Conservation (phyloP, 2,888 invertebrate genomes). For the Elysia crispata region DNA sequence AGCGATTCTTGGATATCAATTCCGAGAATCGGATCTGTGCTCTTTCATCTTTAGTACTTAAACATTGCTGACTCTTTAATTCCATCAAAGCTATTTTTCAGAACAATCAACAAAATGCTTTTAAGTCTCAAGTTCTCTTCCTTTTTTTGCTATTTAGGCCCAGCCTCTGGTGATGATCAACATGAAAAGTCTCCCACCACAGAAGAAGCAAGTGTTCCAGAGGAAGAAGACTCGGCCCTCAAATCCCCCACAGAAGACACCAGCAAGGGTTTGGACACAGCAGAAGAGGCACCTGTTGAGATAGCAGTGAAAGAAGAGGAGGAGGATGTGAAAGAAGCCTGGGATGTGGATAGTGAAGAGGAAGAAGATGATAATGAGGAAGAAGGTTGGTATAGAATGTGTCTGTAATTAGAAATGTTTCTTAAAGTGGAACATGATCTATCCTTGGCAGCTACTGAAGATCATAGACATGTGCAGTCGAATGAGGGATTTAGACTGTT, state of each 20-base stretch:
- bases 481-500: no score
- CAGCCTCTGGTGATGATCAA: conserved; percentile 19
- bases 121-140: background rate
- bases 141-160: conserved; percentile 1
- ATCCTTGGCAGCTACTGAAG: no score
- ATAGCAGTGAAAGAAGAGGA: conserved; percentile 33
- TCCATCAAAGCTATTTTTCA: no score
- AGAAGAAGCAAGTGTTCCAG: conserved; percentile 55
- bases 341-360: conserved; percentile 77
- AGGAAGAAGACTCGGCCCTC: conserved; percentile 37
- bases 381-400: conserved; percentile 77
- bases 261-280: background rate
- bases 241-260: conserved; percentile 31
- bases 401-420: no score
- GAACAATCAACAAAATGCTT: no score
- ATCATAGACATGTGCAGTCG: no score
- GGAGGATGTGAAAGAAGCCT: conserved; percentile 54
- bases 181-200: conserved; percentile 50
- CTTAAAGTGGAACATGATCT: no score
- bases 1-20: no score
- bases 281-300: conserved; percentile 30
- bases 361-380: conserved; percentile 78
- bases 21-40: no score
- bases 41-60: no score
- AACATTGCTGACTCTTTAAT: no score